phyloP scores from a whole-genome alignment of 2,888 invertebrate genomes.

The Ennomos erosarius region DNA sequence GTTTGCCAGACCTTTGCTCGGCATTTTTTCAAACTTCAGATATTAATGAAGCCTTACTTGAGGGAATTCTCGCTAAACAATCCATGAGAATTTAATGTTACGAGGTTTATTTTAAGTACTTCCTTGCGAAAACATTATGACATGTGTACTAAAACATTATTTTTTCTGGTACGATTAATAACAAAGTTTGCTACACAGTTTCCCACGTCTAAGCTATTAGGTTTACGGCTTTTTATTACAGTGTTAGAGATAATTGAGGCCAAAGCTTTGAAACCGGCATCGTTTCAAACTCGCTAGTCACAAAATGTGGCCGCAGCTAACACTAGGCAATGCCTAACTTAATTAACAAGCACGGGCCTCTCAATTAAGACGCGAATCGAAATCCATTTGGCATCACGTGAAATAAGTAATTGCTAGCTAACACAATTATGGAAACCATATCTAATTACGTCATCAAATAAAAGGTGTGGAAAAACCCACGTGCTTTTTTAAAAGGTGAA shows the following conservation, averaged over 20 bases:
- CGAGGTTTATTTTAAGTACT: not conserved
- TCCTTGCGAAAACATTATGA: not conserved
- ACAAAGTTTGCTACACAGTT: no score
- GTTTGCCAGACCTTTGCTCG: constrained; percentile 16
- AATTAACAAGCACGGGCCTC: constrained; percentile 28
- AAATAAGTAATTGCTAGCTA: constrained; percentile 10
- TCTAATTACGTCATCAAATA: no score
- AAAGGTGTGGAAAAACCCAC: no score
- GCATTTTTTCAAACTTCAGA: constrained; percentile 20
- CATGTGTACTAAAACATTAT: no score
- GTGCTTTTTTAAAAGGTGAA: no score
- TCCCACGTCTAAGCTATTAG: no score
- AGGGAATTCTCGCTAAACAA: constrained; percentile 1
- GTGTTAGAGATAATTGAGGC: constrained; percentile 12
- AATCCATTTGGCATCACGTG: constrained; percentile 21
- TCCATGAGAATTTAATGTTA: not conserved
- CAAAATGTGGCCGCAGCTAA: constrained; percentile 36
- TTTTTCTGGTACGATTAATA: no score
- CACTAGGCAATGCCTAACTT: constrained; percentile 23
- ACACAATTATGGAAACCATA: no score
- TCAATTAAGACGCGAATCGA: constrained; percentile 26
- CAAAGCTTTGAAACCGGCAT: constrained; percentile 23
- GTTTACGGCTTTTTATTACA: not conserved
- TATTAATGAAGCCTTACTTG: constrained; percentile 21
- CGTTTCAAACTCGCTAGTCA: constrained; percentile 50